A percentile compares a stretch with the other conserved stretches of the same genome.
Conservation (phyloP, 2,797 vertebrate genomes). For the Podarcis siculus region DNA sequence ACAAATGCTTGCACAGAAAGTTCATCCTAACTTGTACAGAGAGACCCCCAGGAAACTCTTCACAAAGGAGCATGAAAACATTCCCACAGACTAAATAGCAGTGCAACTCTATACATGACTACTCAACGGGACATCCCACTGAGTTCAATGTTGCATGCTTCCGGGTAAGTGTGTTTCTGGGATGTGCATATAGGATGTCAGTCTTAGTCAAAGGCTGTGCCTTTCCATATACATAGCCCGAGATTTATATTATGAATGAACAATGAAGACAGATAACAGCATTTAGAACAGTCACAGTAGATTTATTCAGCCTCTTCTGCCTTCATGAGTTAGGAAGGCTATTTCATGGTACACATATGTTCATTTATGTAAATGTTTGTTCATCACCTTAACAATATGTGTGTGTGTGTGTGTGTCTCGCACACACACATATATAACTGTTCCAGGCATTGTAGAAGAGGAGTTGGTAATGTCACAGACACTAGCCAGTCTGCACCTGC, state of each 20-base stretch:
- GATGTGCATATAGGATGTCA: neutral
- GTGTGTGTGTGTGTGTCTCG: too few species aligned
- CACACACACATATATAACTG: too few species aligned
- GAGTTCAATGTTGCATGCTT: neutral
- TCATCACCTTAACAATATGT: neutral
- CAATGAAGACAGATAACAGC: neutral
- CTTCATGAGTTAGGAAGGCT: neutral
- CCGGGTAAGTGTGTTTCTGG: fast-evolving
- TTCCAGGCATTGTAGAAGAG: neutral
- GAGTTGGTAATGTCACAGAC: neutral
- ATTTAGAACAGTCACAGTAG: neutral
- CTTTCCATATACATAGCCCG: constrained; percentile 49
- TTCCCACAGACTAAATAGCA: constrained; percentile 8
- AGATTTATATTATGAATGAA: constrained; percentile 1
- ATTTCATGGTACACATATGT: neutral
- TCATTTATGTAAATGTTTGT: neutral
- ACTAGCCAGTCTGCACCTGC: neutral
- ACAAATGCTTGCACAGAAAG: neutral
- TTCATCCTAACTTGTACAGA: neutral
- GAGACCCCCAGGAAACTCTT: neutral
- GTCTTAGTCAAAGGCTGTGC: constrained; percentile 6
- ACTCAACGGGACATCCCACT: neutral
- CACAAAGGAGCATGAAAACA: neutral
- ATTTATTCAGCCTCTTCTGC: neutral
- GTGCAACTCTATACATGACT: neutral